Percentiles rank a stretch among this genome's conserved stretches.
phyloP scores from a whole-genome alignment of 2,113 vertebrate genomes.

The Echinops telfairi region DNA sequence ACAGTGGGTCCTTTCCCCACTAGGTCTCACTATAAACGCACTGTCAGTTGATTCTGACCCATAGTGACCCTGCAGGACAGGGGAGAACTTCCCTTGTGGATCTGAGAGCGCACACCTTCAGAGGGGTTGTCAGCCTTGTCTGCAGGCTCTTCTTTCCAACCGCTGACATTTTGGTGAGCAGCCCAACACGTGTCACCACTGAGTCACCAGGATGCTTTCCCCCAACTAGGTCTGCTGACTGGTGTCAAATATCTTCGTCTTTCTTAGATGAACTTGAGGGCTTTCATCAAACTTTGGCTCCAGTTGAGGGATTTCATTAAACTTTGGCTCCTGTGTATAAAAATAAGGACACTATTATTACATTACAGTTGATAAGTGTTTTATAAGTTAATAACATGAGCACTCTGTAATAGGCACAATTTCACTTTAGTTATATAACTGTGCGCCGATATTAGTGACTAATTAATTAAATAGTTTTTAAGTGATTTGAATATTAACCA shows the following conservation, averaged over 20 bases:
- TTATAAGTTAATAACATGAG: background rate
- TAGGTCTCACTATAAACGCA: too few relatives aligned
- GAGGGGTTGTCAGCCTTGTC: too few relatives aligned
- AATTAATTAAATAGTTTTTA: background rate
- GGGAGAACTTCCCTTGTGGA: too few relatives aligned
- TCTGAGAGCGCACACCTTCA: too few relatives aligned
- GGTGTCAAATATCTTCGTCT: background rate
- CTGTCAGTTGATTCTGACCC: too few relatives aligned
- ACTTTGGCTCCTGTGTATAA: too few relatives aligned
- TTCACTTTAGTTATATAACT: background rate
- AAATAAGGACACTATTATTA: background rate
- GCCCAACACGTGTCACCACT: too few relatives aligned
- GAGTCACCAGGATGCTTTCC: background rate
- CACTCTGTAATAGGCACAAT: background rate
- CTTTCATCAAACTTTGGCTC: background rate
- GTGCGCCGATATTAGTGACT: background rate
- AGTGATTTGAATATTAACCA: too few relatives aligned
- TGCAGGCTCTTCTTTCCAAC: too few relatives aligned
- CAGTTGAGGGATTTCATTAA: background rate
- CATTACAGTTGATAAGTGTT: background rate
- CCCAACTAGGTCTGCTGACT: background rate
- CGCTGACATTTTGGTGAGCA: too few relatives aligned
- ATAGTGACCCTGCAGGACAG: too few relatives aligned
- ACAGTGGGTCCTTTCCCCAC: too few relatives aligned
- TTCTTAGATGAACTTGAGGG: background rate